Evolutionary conservation across 2,888 invertebrate genomes (phyloP), one percentile per base, ranked within the genome.

Genomic region (Suillia variegata): DNA sequence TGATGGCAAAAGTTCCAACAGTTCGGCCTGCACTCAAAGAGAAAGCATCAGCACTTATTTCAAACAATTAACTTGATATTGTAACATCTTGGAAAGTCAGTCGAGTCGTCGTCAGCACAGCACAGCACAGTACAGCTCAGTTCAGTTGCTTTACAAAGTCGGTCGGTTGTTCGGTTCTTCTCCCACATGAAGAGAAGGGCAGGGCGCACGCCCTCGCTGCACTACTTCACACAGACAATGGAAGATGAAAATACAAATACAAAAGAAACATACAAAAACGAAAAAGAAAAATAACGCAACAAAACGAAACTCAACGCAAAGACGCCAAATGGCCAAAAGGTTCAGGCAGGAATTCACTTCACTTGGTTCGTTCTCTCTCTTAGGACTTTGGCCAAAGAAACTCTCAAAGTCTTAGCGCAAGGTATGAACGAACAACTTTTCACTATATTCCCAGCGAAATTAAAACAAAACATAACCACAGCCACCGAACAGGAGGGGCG

Each of bases 51-150:
- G 69, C 74, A 73, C 75, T 73, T 73, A 73, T 73, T 73, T 73
- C 75, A 75, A 75, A 75, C 72, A 73, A 73, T 73, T 73, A 74
- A 74, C 75, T 76, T 69, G 73, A 76, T 74, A 74, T 76, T 74
- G 76, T 73, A 73, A 70, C 76, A 65, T 70, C 71, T 69, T 67
- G 52, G 53, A 26, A 52, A 60, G 56, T 24, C 15, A 56, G 50
- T 48, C 34, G 8, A 33, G 53, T 63, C 62, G 59, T 67, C 63
- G 67, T 58, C 68, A 63, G 12, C 50, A 50, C 54, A 55, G 47
- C 17, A 45, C 47, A 18, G 20, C 47, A 47, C 20, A 47, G 21
- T 5, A 47, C 20, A 10, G 42, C 26, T 45, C 57, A 50, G 63
- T n/a, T n/a, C n/a, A n/a, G n/a, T n/a, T n/a, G n/a, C n/a, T n/a